Percentiles rank a stretch among this genome's conserved stretches.
These are phyloP conservation scores for Sebastes nivosus DNA, from an alignment of 2,797 vertebrate genomes.

Conservation along the genomic window DNA sequence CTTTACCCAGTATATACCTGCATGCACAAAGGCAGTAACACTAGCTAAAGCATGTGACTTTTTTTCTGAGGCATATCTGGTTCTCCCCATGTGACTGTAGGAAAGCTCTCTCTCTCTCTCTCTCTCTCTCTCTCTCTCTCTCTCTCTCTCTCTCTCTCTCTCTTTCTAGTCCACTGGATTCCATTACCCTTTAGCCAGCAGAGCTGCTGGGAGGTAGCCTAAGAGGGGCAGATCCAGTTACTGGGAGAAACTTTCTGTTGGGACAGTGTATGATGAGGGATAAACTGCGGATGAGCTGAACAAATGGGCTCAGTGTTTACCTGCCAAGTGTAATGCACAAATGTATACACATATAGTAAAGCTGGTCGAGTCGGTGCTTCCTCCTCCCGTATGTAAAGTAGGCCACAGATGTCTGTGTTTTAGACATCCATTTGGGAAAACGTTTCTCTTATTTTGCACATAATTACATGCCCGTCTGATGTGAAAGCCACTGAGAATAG, in stretches of 20 bases:
- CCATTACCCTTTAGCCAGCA: conserved; percentile 63
- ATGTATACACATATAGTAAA: conserved; percentile 2
- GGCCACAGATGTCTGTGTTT: not conserved
- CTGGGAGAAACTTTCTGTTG: conserved; percentile 56
- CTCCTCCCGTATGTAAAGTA: not conserved
- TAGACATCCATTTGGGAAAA: not conserved
- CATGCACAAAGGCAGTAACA: conserved; percentile 35
- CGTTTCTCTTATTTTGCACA: not conserved
- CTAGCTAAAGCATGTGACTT: conserved; percentile 55
- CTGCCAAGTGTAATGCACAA: conserved; percentile 48
- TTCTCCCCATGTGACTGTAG: conserved; percentile 64
- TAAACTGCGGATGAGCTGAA: conserved; percentile 48
- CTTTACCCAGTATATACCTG: conserved; percentile 4
- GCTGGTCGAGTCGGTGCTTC: not conserved
- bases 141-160: not conserved
- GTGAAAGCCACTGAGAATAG: not conserved
- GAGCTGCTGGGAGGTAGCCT: conserved; percentile 36
- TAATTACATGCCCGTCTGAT: not conserved
- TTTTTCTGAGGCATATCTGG: conserved; percentile 50
- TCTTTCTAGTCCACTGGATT: conserved; percentile 39
- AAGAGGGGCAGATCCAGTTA: conserved; percentile 55
- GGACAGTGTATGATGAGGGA: conserved; percentile 40
- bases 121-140: not conserved
- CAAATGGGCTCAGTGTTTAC: conserved; percentile 36
- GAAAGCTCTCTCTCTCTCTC: conserved; percentile 1